Percentiles rank a stretch among this genome's conserved stretches.
Conservation (phyloP, 2,113 vertebrate species). For the Salvelinus fontinalis region DNA sequence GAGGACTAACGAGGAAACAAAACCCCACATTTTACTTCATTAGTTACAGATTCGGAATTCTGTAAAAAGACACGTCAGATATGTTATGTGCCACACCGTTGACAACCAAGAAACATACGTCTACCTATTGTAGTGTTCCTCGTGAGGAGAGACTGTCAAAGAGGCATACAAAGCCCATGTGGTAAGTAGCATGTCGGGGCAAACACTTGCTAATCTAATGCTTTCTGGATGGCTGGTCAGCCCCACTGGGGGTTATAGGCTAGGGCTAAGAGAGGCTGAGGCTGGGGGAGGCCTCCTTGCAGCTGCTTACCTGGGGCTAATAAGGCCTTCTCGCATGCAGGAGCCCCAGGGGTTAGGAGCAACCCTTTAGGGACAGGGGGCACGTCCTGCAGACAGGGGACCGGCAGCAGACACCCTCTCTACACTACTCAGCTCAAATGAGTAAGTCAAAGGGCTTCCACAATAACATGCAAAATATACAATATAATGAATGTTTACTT, state of each 20-base stretch:
- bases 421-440: too few relatives aligned
- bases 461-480: too few relatives aligned
- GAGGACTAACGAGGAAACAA: too few relatives aligned
- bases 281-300: conserved; percentile 22
- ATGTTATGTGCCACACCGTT: too few relatives aligned
- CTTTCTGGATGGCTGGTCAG: conserved; percentile 38
- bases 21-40: too few relatives aligned
- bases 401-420: background rate
- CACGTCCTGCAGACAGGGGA: background rate
- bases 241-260: conserved; percentile 33
- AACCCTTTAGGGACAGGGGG: background rate
- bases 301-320: conserved; percentile 22
- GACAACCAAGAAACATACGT: too few relatives aligned
- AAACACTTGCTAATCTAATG: conserved; percentile 22
- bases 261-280: background rate
- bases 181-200: conserved; percentile 16
- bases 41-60: too few relatives aligned
- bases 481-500: too few relatives aligned
- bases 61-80: too few relatives aligned
- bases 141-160: background rate
- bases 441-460: too few relatives aligned
- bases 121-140: background rate
- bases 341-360: background rate
- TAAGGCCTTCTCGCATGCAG: background rate
- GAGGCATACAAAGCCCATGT: background rate